Conservation (phyloP, 2,797 vertebrate genomes). For the Aselliscus stoliczkanus region DNA sequence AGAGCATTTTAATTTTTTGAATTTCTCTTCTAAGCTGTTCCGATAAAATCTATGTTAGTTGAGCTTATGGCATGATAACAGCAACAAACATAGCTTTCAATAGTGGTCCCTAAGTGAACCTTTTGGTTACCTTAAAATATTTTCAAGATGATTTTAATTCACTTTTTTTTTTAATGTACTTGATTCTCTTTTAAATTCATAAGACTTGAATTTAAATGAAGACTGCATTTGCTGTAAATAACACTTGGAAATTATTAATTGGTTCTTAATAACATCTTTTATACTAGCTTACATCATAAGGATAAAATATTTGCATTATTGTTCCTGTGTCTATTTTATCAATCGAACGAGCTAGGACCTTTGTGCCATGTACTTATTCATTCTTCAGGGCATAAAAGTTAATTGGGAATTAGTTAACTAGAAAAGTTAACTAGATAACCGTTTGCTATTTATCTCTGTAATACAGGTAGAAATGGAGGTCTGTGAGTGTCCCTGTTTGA, state of each 20-base stretch:
- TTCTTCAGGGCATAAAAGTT: background rate
- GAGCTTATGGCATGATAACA: background rate
- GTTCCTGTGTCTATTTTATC: background rate
- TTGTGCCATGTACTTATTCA: background rate
- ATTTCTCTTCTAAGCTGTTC: constrained; percentile 6
- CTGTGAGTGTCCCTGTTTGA: background rate
- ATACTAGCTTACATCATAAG: background rate
- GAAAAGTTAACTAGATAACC: background rate
- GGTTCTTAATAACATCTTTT: background rate
- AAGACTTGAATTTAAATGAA: constrained; percentile 18
- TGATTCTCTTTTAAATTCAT: constrained; percentile 15
- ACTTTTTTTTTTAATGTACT: background rate
- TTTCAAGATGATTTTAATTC: background rate
- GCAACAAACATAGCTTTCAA: background rate
- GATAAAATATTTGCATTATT: background rate
- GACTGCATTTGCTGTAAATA: background rate
- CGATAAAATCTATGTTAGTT: background rate
- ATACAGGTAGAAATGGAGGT: background rate
- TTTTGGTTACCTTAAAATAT: constrained; percentile 7
- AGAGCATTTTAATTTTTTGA: background rate
- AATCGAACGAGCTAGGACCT: background rate
- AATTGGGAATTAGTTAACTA: background rate
- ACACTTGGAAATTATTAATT: constrained; percentile 9
- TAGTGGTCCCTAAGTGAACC: background rate
- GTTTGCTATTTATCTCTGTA: background rate